Conservation (phyloP, 2,113 vertebrate genomes). For the Oreotrochilus melanogaster region DNA sequence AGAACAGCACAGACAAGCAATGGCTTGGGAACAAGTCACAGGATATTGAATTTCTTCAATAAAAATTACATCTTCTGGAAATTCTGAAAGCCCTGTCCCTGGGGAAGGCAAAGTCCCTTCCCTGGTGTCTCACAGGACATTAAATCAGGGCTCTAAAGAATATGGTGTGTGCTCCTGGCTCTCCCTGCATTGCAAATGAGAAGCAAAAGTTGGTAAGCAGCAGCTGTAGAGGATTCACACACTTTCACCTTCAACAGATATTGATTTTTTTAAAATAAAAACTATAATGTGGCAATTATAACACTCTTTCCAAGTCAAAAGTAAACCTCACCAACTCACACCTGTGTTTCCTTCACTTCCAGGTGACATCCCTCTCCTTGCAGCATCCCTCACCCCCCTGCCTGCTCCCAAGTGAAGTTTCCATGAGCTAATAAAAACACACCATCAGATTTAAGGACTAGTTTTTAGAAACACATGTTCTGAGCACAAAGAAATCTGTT, state of each 20-base stretch:
- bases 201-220: not conserved
- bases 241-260: not conserved
- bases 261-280: not conserved
- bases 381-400: accelerated
- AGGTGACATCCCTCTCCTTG: not conserved
- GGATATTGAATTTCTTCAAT: not conserved
- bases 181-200: not conserved
- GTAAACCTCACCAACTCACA: accelerated
- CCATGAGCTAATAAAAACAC: not conserved
- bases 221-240: not conserved
- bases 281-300: not conserved
- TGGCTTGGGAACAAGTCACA: not conserved
- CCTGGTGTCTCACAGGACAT: not conserved
- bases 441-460: not conserved
- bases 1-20: not conserved
- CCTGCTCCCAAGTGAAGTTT: not conserved
- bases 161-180: not conserved
- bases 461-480: not conserved
- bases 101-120: not conserved
- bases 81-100: not conserved
- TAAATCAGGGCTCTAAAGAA: not conserved
- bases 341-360: not conserved
- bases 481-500: not conserved
- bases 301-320: accelerated
- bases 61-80: not conserved